Evolutionary conservation across 2,797 vertebrate species (phyloP), one percentile per base, ranked within the genome.

Genomic region (Mus spretus): DNA sequence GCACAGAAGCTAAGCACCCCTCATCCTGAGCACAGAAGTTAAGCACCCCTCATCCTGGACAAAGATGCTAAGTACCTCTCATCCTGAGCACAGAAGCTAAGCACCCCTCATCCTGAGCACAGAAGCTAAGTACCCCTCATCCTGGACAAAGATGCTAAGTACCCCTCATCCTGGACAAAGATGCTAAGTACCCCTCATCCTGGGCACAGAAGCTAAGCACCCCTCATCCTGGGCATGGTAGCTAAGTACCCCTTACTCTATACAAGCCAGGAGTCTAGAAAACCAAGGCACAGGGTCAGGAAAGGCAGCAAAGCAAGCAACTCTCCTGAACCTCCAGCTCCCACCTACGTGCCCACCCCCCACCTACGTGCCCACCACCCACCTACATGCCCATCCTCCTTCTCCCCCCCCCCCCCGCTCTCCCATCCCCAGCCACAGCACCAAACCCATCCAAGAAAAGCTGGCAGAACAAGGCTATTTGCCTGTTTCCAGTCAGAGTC

Each of bases 381-480:
- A 40, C 50, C 50, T 50, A 50, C 50, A 12, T 50, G 50, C 50
- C 50, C 50, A 50, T 11, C 44, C 3, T 44, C 20, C 57, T 22
- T 57, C 55, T 15, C 19, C 55, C 19, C 85, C 67, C 67, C 67
- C 44, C n/a, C 91, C 55, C 81, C 67, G 44, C 44, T 44, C 44
- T 72, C 9, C 50, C 50, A 50, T 11, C 10, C 50, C 9, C 50
- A 50, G 55, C 85, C 20, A 2, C 5, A 5, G 83, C 79, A 74
- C 83, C 95, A 95, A 92, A 91, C 17, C 47, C 92, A 95, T 94
- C 96, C 91, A 75, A 96, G 88, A 96, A 94, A 96, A 97, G 94
- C 90, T 92, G 67, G 83, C 79, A 93, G 94, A 92, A 96, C 90
- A 96, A 90, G 44, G 47, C n/a, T 53, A 93, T 90, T 80, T 89